These are phyloP conservation scores for Pseudomyrmex dendroicus DNA, from an alignment of 1,140 invertebrate species.

Conservation along the genomic window DNA sequence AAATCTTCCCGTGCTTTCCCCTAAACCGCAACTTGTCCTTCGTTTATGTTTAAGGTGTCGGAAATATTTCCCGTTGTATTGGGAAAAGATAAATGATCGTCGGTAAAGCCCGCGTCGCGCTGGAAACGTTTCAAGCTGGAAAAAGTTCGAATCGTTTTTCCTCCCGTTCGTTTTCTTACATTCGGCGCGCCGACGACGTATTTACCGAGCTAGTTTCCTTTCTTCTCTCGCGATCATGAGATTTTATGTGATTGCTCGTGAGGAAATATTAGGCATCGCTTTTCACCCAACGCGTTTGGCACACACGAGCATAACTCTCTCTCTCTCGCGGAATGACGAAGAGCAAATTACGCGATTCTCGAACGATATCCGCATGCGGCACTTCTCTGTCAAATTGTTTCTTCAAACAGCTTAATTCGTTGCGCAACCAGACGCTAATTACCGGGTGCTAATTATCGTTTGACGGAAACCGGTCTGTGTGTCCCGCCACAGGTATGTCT, in stretches of 20 bases:
- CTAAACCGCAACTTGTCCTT: slow-evolving; percentile 32
- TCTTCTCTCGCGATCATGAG: slow-evolving; percentile 23
- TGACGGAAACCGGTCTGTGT: too few relatives aligned
- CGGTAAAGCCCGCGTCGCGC: slow-evolving; percentile 9
- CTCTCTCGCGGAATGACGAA: too few relatives aligned
- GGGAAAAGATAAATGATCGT: slow-evolving; percentile 57
- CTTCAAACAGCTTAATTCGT: too few relatives aligned
- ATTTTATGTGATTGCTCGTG: slow-evolving; percentile 55
- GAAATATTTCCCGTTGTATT: slow-evolving; percentile 50
- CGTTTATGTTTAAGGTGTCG: slow-evolving; percentile 37
- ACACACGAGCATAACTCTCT: background rate
- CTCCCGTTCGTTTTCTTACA: slow-evolving; percentile 44
- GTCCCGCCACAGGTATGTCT: too few relatives aligned
- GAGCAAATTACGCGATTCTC: too few relatives aligned
- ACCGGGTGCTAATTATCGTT: too few relatives aligned
- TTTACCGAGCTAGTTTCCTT: slow-evolving; percentile 45
- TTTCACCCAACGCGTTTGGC: slow-evolving; percentile 23
- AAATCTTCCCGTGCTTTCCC: background rate
- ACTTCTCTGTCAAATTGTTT: too few relatives aligned
- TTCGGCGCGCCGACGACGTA: slow-evolving; percentile 21
- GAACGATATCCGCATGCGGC: too few relatives aligned
- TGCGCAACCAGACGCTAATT: too few relatives aligned
- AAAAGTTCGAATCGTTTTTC: slow-evolving; percentile 56
- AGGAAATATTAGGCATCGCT: slow-evolving; percentile 41
- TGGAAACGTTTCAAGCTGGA: slow-evolving; percentile 57